A percentile compares a stretch with the other conserved stretches of the same genome.
Conservation (phyloP, 2,113 vertebrate genomes). For the Carollia perspicillata region DNA sequence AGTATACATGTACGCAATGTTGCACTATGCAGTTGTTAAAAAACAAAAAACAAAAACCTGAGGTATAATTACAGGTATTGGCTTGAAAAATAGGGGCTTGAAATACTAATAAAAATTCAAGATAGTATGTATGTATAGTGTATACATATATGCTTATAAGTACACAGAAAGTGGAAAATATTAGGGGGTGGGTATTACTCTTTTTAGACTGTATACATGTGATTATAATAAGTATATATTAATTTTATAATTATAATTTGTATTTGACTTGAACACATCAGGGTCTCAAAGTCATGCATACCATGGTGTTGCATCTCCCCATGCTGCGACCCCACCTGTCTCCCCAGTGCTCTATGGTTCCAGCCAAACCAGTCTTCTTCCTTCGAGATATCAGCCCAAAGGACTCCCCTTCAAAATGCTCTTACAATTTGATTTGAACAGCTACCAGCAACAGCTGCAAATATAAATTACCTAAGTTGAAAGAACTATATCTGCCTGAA, state of each 20-base stretch:
- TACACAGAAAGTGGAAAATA: not conserved
- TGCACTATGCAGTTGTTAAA: not conserved
- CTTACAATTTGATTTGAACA: not conserved
- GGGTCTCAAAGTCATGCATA: not conserved
- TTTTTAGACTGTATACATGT: not conserved
- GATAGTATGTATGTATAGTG: not conserved
- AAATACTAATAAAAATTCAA: conserved; percentile 28
- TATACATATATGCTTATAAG: not conserved
- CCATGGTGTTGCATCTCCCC: not conserved
- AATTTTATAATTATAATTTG: not conserved
- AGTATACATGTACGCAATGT: not conserved
- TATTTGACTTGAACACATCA: not conserved
- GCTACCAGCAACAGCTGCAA: conserved; percentile 21
- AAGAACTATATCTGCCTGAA: conserved; percentile 16
- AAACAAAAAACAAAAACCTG: not conserved
- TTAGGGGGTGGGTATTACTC: not conserved
- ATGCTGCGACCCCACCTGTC: not conserved
- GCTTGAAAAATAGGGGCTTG: conserved; percentile 18
- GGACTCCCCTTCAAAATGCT: not conserved
- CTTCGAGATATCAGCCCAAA: not conserved
- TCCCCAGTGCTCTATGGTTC: not conserved
- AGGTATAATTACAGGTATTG: not conserved
- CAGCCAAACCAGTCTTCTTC: not conserved
- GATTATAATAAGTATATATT: not conserved
- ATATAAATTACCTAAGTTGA: conserved; percentile 7